phyloP scores from a whole-genome alignment of 37 sponge, comb jelly and placozoan genomes.

The Geodia barretti region DNA sequence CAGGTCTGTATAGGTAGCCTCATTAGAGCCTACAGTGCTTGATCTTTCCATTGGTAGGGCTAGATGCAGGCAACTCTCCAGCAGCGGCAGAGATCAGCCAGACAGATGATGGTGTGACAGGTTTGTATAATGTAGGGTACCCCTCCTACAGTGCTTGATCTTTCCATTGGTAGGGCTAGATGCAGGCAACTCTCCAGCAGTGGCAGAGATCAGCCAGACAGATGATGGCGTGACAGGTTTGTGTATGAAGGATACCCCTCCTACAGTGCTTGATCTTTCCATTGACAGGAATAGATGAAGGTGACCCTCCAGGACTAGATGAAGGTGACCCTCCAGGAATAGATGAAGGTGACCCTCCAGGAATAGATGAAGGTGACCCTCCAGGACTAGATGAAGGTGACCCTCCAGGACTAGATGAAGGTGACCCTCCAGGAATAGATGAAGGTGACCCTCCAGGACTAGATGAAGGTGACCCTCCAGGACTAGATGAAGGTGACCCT shows the following conservation, averaged over 20 bases:
- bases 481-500: background rate
- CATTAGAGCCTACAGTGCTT: background rate
- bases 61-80: background rate
- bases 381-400: too few relatives aligned
- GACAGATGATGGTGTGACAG: background rate
- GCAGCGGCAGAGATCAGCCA: background rate
- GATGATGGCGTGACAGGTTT: background rate
- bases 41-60: background rate
- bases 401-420: background rate
- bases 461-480: too few relatives aligned
- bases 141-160: background rate
- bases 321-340: too few relatives aligned
- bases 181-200: background rate
- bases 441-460: too few relatives aligned
- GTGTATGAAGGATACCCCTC: background rate
- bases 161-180: background rate
- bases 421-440: background rate
- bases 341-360: background rate
- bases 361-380: too few relatives aligned
- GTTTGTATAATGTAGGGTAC: background rate
- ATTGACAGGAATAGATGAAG: background rate
- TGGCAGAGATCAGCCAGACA: background rate
- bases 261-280: background rate
- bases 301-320: background rate
- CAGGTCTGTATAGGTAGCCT: background rate